Base-by-base conservation (phyloP, 2,888 invertebrate species). In the Chrysodeixis includens region DNA sequence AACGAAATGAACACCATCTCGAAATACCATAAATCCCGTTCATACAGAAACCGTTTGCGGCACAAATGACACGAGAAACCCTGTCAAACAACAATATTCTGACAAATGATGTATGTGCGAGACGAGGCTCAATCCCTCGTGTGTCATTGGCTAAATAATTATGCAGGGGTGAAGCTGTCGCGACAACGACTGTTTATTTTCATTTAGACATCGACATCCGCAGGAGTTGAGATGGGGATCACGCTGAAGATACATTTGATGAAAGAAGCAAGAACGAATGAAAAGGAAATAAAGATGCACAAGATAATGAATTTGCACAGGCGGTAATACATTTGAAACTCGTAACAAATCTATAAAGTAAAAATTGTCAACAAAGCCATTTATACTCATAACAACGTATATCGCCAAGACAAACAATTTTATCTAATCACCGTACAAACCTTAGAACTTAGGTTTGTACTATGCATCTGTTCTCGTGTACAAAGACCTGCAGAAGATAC, bases 131-230 rank as follows among this genome's bases (percentile, higher is more conserved):
- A 62, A 76, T 79, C 76, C 79, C 66, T 26, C 20, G 59, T 71
- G 67, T 71, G 76, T 71, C 79, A 76, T 76, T 76, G 62, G 62
- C 46, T 71, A 71, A 66, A 76, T 79, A 71, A 76, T 76, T 76
- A 76, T 67, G 62, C 59, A 55, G 49, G 46, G 61, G 44, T 59
- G 51, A 71, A 64, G 59, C 64, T 71, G 64, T 30, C 59, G 61
- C 18, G 53, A 22, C 53, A 66, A 64, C 7, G n/a, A 55, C 8
- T 32, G 53, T 59, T 71, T 62, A 60, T 71, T 66, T 64, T 71
- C 49, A 71, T 71, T 65, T 69, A 62, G 56, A 63, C 46, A 66
- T 57, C 16, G 32, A 56, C 49, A 59, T 67, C 3, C 44, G 49
- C 44, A 40, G 53, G 35, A 61, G n/a, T 56, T 44, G 8, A 55